These are phyloP conservation scores for Drosophila gaucha DNA, from an alignment of 2,888 invertebrate species.

Conservation along the genomic window DNA sequence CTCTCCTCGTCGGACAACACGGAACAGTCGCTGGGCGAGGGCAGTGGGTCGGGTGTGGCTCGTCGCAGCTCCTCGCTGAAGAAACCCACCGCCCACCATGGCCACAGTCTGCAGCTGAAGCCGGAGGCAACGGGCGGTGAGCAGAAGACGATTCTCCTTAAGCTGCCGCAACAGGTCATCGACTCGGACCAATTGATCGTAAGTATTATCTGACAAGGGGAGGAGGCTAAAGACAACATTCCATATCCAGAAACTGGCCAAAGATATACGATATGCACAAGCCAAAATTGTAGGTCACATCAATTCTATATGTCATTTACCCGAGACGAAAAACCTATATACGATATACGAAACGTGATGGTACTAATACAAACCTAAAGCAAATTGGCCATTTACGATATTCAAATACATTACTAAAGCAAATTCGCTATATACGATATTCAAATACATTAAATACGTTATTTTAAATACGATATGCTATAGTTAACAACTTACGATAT, in stretches of 20 bases:
- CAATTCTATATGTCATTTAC: background rate
- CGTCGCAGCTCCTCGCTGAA: constrained; percentile 77
- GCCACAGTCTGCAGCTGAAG: constrained; percentile 53
- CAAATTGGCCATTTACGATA: background rate
- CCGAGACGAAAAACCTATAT: background rate
- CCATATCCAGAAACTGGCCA: constrained; percentile 23
- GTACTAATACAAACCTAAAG: too few species aligned
- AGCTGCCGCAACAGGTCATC: constrained; percentile 82
- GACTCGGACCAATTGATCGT: constrained; percentile 84
- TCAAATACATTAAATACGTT: background rate
- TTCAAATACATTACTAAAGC: background rate
- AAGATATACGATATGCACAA: constrained; percentile 21
- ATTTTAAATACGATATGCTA: background rate
- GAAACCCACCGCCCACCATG: constrained; percentile 57
- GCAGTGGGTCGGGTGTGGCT: constrained; percentile 22
- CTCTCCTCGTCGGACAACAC: constrained; percentile 84
- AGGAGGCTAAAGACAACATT: background rate
- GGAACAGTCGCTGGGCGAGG: constrained; percentile 79
- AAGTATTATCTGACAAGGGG: constrained; percentile 54
- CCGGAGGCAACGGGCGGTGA: constrained; percentile 51
- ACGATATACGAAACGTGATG: background rate
- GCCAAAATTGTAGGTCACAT: constrained; percentile 8
- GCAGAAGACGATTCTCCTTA: constrained; percentile 84
- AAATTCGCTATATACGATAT: background rate
- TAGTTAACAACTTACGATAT: background rate